These are phyloP conservation scores for Colletes collaris DNA, from an alignment of 2,888 invertebrate species.

Conservation along the genomic window DNA sequence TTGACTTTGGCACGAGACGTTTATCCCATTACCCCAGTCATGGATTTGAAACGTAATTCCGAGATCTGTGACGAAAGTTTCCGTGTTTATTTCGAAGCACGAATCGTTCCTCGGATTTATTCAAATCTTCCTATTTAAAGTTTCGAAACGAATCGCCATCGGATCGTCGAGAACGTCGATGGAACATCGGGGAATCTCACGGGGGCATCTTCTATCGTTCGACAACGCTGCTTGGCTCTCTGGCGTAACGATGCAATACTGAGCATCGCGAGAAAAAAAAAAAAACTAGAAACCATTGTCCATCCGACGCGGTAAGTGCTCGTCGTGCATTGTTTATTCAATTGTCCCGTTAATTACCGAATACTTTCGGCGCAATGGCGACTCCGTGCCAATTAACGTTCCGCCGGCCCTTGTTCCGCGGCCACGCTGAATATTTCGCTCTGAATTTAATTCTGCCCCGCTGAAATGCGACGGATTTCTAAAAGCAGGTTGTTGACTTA, in stretches of 20 bases:
- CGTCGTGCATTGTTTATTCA: neutral
- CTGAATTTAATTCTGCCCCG: constrained; percentile 27
- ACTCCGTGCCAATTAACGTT: constrained; percentile 23
- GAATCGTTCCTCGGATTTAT: too few relatives aligned
- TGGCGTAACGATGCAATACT: neutral
- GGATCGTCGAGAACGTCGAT: neutral
- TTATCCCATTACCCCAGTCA: neutral
- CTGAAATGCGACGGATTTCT: constrained; percentile 38
- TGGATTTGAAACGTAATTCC: neutral
- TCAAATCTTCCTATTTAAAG: too few relatives aligned
- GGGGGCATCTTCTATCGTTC: neutral
- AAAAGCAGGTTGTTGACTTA: constrained; percentile 46
- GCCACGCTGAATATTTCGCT: neutral
- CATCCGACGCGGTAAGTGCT: constrained; percentile 14
- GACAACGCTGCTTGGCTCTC: neutral
- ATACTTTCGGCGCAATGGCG: neutral
- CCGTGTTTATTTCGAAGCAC: too few relatives aligned
- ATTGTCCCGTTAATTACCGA: constrained; percentile 12
- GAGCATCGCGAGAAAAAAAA: neutral
- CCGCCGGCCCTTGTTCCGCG: neutral
- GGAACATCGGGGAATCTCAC: neutral
- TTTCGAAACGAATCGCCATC: too few relatives aligned
- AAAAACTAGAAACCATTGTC: neutral
- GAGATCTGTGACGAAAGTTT: neutral
- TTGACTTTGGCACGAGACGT: neutral